Percentiles rank a stretch among this genome's conserved stretches.
Evolutionary conservation across 2,113 vertebrate genomes (phyloP).

Genomic region (Dromas ardeola): DNA sequence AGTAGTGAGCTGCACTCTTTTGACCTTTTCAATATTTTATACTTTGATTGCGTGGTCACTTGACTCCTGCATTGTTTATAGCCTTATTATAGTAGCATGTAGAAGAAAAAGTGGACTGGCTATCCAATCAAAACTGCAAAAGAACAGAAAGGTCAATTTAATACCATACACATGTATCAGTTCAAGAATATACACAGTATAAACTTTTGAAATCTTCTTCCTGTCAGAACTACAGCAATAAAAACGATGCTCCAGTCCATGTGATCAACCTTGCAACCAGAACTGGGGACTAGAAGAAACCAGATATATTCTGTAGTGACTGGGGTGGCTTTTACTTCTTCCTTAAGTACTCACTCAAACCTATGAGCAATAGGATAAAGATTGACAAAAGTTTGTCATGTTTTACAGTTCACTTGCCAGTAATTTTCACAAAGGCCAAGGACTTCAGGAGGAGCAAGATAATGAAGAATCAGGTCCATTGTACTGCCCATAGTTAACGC

Average conservation of each 20-base stretch:
- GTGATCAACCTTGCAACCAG: not conserved
- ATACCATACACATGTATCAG: not conserved
- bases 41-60: constrained; percentile 52
- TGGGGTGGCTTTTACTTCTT: not conserved
- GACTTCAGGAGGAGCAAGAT: not conserved
- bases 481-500: rapidly evolving
- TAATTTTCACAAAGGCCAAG: not conserved
- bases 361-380: not conserved
- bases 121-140: not conserved
- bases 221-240: not conserved
- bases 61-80: constrained; percentile 51
- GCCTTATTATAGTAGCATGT: not conserved
- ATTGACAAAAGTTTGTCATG: not conserved
- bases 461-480: not conserved
- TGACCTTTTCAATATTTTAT: constrained; percentile 67
- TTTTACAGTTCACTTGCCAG: not conserved
- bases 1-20: constrained; percentile 25
- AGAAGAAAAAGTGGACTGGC: not conserved
- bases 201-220: not conserved
- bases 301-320: not conserved
- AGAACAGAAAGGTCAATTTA: not conserved
- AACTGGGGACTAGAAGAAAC: not conserved
- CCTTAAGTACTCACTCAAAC: not conserved
- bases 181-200: not conserved
- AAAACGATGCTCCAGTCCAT: not conserved